phyloP scores from a whole-genome alignment of 2,113 vertebrate genomes.

The Colossoma macropomum region DNA sequence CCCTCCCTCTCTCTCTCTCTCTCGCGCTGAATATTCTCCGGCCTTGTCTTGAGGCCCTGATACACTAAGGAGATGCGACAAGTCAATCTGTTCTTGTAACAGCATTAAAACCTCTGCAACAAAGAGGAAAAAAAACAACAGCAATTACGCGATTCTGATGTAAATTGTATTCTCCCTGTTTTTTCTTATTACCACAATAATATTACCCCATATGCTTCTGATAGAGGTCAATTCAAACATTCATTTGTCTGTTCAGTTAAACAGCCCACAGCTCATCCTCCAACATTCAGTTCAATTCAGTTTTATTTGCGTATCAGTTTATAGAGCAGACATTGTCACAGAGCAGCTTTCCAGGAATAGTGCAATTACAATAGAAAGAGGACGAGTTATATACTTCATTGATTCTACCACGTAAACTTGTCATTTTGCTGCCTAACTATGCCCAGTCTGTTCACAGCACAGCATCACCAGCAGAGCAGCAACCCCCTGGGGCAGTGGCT shows the following conservation, averaged over 20 bases:
- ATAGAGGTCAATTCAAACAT: not conserved
- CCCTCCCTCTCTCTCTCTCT: constrained; percentile 13
- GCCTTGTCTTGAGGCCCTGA: constrained; percentile 1
- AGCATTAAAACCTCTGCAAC: constrained; percentile 21
- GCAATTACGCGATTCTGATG: not conserved
- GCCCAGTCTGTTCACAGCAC: too few species aligned
- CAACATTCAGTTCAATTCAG: not conserved
- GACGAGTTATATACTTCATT: too few species aligned
- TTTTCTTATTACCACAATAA: constrained; percentile 1
- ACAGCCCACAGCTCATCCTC: not conserved
- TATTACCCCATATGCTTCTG: not conserved
- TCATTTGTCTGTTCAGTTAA: constrained; percentile 11
- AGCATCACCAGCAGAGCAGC: too few species aligned
- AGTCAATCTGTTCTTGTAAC: not conserved
- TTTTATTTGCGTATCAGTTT: not conserved
- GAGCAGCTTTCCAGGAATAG: not conserved
- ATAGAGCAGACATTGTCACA: not conserved
- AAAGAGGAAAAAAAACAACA: not conserved
- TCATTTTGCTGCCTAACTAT: too few species aligned
- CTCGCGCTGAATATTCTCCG: not conserved
- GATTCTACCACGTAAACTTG: too few species aligned
- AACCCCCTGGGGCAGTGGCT: too few species aligned
- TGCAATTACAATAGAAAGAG: not conserved
- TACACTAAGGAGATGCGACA: constrained; percentile 18
- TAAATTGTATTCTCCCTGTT: not conserved